Evolutionary conservation across 2,797 vertebrate species (phyloP), one percentile per base, ranked within the genome.

Genomic region (Mycteria americana): DNA sequence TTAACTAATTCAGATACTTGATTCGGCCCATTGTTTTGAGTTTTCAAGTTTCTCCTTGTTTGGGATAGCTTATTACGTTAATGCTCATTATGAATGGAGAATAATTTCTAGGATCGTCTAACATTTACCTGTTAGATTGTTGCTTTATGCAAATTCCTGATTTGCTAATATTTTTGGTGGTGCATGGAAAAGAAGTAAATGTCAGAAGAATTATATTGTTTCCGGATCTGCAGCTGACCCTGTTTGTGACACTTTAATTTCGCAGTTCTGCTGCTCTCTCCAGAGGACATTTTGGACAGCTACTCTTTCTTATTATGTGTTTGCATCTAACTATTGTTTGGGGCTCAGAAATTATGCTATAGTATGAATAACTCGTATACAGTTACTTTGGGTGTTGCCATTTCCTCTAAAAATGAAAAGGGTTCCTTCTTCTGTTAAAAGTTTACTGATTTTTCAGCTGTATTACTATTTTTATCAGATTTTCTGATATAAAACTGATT

Each of bases 401-500:
- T 81, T 83, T 85, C 45, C 24, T 54, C 48, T 60, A 45, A 86
- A 89, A 91, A 5, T 51, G 31, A 62, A 85, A 64, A 72, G 9
- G 4, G 15, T 75, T 87, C 43, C 12, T 92, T 74, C 48, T 57
- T n/a, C 62, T 84, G 10, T 33, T 88, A 62, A 57, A 65, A 76
- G 21, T 75, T 97, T 78, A 62, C 59, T 60, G 93, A 21, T 82
- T 93, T 92, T 95, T 73, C 67, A 91, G 35, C 77, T 91, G 22
- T 59, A 91, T 13, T 12, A 18, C 15, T 87, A 43, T 78, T 94
- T 93, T 76, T 69, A 51, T 87, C 79, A 89, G 67, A 37, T 91
- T 89, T 92, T 77, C 78, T 92, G 75, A 31, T 85, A 75, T 82
- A 91, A 93, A 93, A 45, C 65, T 92, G 87, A 97, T 96, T 93